phyloP scores from a whole-genome alignment of 2,113 vertebrate genomes.

The Felis chaus region DNA sequence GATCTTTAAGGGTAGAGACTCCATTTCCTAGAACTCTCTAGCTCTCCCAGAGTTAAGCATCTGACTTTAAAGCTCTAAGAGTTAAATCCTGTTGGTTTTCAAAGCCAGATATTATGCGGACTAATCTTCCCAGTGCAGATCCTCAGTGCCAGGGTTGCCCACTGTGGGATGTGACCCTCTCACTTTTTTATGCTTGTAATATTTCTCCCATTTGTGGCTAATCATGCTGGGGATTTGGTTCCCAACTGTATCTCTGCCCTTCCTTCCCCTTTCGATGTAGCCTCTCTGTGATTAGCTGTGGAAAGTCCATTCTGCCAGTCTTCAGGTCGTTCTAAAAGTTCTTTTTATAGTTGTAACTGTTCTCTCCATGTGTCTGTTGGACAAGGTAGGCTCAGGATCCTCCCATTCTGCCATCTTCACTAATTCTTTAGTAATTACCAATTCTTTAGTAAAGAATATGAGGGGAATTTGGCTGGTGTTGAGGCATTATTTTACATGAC shows the following conservation, averaged over 20 bases:
- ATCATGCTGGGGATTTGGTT: background rate
- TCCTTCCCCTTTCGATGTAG: background rate
- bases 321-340: background rate
- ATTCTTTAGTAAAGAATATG: background rate
- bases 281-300: background rate
- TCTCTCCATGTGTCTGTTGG: background rate
- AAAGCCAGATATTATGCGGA: background rate
- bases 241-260: background rate
- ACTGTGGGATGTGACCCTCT: background rate
- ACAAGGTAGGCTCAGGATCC: background rate
- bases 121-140: background rate
- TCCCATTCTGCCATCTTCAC: background rate
- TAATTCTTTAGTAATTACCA: background rate
- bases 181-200: background rate
- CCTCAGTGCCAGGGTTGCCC: background rate
- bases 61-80: background rate
- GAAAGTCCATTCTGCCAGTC: background rate
- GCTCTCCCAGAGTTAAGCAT: background rate
- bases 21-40: background rate
- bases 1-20: background rate
- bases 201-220: background rate
- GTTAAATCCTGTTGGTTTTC: background rate
- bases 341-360: background rate
- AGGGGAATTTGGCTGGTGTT: background rate
- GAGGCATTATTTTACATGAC: background rate